Evolutionary conservation across 1,140 invertebrate species (phyloP).

Genomic region (Helicoverpa armigera): DNA sequence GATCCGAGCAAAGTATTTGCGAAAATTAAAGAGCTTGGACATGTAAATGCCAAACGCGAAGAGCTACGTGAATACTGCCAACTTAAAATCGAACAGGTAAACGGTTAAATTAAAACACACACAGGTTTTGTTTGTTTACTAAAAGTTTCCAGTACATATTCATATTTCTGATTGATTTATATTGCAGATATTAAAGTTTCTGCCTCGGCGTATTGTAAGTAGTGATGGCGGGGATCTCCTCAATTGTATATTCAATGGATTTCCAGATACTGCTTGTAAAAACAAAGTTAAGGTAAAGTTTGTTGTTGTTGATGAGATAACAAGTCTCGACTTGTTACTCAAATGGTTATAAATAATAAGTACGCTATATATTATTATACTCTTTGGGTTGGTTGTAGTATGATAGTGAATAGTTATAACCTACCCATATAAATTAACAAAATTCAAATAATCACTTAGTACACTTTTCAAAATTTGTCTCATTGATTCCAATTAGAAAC

Average conservation of each 20-base stretch:
- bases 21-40: constrained; percentile 69
- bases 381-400: no score
- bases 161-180: constrained; percentile 31
- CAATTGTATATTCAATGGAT: constrained; percentile 72
- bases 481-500: no score
- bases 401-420: no score
- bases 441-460: no score
- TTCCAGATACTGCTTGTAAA: constrained; percentile 59
- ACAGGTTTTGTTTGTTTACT: not conserved
- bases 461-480: no score
- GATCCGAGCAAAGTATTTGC: constrained; percentile 62
- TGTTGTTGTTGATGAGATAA: not conserved
- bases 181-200: constrained; percentile 66
- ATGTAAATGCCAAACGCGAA: constrained; percentile 64
- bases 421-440: no score
- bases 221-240: constrained; percentile 69
- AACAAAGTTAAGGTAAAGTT: constrained; percentile 70
- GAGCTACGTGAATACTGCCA: constrained; percentile 71
- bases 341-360: no score
- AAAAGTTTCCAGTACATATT: not conserved
- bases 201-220: constrained; percentile 65
- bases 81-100: constrained; percentile 66
- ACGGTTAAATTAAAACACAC: not conserved
- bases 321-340: not conserved
- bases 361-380: no score